These are phyloP conservation scores for Gastrophryne carolinensis DNA, from an alignment of 2,797 vertebrate species.

Conservation along the genomic window DNA sequence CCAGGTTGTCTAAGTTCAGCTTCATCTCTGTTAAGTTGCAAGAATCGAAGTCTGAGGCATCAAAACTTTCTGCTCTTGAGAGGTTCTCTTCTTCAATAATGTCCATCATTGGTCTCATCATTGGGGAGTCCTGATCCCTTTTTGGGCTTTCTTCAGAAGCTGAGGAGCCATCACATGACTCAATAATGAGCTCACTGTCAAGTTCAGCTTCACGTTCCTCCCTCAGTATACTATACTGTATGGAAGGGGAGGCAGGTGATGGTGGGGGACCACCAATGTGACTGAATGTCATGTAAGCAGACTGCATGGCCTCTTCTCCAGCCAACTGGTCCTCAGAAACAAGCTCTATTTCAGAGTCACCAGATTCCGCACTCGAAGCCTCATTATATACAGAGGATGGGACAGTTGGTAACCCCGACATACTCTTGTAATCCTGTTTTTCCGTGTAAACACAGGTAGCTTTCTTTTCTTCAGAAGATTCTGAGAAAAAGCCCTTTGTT, in stretches of 20 bases:
- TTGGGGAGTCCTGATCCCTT: slow-evolving; percentile 84
- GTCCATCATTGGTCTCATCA: slow-evolving; percentile 74
- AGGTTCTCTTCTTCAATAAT: slow-evolving; percentile 70
- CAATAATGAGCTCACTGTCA: slow-evolving; percentile 96
- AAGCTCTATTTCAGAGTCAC: slow-evolving; percentile 94
- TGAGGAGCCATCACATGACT: slow-evolving; percentile 81
- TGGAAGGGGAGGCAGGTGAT: slow-evolving; percentile 74
- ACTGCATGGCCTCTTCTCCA: slow-evolving; percentile 66
- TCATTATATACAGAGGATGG: slow-evolving; percentile 72
- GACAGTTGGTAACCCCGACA: slow-evolving; percentile 44
- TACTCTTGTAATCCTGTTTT: slow-evolving; percentile 55
- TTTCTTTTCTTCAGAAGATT: slow-evolving; percentile 56
- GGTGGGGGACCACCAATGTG: slow-evolving; percentile 74
- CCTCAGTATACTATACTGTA: slow-evolving; percentile 92
- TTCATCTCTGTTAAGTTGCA: slow-evolving; percentile 61
- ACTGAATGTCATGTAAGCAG: slow-evolving; percentile 79
- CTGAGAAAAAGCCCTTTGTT: slow-evolving; percentile 67
- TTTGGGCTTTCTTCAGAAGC: slow-evolving; percentile 96
- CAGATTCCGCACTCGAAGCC: slow-evolving; percentile 89
- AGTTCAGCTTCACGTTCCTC: slow-evolving; percentile 97
- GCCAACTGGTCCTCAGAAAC: slow-evolving; percentile 87
- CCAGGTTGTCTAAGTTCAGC: slow-evolving; percentile 65
- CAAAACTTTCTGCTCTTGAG: slow-evolving; percentile 62
- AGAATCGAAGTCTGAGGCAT: slow-evolving; percentile 60
- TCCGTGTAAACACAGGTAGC: slow-evolving; percentile 42